Conservation (phyloP, 2,113 vertebrate species). For the Grammomys dolichurus region DNA sequence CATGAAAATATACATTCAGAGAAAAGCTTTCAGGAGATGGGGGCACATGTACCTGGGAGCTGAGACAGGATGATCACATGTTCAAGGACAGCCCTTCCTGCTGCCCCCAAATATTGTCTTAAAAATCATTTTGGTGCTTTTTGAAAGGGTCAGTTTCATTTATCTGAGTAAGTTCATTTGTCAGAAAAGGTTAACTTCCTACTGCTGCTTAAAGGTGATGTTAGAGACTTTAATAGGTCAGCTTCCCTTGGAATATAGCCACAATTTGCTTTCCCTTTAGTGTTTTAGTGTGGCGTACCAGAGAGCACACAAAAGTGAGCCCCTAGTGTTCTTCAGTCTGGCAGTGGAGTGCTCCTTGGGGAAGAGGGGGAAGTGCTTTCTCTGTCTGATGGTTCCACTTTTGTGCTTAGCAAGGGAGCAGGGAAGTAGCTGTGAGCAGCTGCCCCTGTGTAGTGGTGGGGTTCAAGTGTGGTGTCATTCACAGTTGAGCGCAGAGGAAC, state of each 20-base stretch:
- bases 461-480: slow-evolving; percentile 8
- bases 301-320: neutral
- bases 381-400: neutral
- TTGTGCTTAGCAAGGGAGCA: neutral
- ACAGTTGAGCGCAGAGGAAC: slow-evolving; percentile 93
- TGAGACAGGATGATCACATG: neutral
- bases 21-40: neutral
- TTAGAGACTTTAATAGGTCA: neutral
- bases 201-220: neutral
- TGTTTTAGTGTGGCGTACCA: neutral
- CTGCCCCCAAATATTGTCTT: neutral
- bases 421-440: neutral
- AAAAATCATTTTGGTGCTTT: neutral
- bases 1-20: neutral
- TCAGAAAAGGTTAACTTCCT: neutral
- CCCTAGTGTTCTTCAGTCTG: neutral
- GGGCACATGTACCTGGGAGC: neutral
- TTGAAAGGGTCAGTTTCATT: neutral
- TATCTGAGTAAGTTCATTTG: slow-evolving; percentile 33
- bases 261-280: accelerated
- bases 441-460: neutral
- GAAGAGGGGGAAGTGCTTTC: neutral
- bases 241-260: neutral
- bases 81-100: neutral
- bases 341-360: neutral